A percentile compares a stretch with the other conserved stretches of the same genome.
These are phyloP conservation scores for Bombycilla garrulus DNA, from an alignment of 2,113 vertebrate species.

Conservation along the genomic window DNA sequence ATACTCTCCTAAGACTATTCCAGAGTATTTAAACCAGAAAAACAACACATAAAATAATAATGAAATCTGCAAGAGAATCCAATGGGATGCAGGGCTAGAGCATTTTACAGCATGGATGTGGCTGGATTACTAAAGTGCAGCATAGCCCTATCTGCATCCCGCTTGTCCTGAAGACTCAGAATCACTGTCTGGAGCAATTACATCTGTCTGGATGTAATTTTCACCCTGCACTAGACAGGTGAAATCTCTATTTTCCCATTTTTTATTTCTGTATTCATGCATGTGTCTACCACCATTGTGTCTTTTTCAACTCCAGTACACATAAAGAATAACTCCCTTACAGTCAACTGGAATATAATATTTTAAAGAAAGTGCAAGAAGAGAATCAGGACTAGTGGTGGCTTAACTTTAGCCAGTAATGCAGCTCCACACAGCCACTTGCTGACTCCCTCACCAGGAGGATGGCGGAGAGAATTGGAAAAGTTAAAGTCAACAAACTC, in stretches of 20 bases:
- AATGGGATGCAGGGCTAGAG: neutral
- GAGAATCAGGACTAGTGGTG: neutral
- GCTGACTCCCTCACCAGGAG: neutral
- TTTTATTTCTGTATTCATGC: neutral
- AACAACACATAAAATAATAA: neutral
- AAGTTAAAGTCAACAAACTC: neutral
- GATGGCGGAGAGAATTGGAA: neutral
- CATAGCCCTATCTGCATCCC: neutral
- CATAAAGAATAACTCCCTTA: neutral
- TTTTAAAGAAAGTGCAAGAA: neutral
- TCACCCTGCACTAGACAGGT: neutral
- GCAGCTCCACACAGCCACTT: neutral
- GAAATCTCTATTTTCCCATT: neutral
- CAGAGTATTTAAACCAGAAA: neutral
- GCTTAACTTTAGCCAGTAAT: neutral
- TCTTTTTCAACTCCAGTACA: neutral
- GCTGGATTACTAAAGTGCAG: neutral
- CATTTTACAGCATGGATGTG: neutral
- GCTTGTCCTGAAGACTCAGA: neutral
- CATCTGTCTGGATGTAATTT: neutral
- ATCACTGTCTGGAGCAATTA: neutral
- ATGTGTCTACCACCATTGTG: neutral
- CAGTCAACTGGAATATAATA: neutral
- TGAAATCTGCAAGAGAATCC: neutral
- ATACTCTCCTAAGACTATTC: neutral